These are phyloP conservation scores for Phalacrocorax brasilianus DNA, from an alignment of 2,113 vertebrate genomes.

Conservation along the genomic window DNA sequence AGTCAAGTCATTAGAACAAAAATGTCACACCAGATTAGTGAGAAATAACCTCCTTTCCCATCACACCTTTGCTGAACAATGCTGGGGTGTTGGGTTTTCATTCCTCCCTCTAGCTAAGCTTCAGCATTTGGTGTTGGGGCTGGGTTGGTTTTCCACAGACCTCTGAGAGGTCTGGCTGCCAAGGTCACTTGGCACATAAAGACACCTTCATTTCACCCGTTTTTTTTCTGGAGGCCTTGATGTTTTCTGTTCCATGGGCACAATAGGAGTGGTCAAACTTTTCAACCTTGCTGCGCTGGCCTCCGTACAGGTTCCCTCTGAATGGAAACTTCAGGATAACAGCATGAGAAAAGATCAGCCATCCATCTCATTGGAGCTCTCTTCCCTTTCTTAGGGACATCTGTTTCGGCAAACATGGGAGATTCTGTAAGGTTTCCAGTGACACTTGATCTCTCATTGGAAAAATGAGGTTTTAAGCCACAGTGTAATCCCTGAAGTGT, in stretches of 20 bases:
- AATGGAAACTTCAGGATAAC: not conserved
- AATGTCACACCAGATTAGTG: not conserved
- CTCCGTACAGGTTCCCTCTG: not conserved
- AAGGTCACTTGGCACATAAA: not conserved
- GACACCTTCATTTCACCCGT: not conserved
- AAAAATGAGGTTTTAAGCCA: constrained; percentile 55
- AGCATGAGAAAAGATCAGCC: not conserved
- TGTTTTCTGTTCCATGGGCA: not conserved
- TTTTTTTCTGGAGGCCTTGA: not conserved
- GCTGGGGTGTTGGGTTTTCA: not conserved
- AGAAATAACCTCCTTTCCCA: not conserved
- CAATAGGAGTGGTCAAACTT: not conserved
- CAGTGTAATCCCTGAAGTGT: not conserved
- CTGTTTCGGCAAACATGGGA: not conserved
- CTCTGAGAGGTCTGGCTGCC: not conserved
- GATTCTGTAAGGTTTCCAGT: constrained; percentile 51
- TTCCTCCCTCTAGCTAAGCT: not conserved
- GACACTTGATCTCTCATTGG: constrained; percentile 30
- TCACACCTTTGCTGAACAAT: not conserved
- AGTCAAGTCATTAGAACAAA: constrained; percentile 31
- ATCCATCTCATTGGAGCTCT: not conserved
- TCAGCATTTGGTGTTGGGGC: not conserved
- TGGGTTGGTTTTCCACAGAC: not conserved
- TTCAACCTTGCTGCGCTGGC: not conserved
- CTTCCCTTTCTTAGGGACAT: not conserved